Conservation (phyloP, 2,888 invertebrate genomes). For the Ichneumoninae sp. region DNA sequence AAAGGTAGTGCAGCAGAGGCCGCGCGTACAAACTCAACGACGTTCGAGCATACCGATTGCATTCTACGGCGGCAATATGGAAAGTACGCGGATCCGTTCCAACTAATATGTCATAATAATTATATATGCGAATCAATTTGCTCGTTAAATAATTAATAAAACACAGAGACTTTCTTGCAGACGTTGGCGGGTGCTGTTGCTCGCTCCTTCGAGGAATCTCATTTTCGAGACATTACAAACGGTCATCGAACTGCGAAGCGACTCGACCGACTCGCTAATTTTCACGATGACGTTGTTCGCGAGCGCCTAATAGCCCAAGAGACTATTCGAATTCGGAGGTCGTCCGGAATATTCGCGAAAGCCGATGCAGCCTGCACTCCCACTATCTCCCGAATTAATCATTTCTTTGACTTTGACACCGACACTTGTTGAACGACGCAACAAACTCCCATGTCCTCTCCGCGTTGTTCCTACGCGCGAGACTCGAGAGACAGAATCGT, state of each 20-base stretch:
- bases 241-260: constrained; percentile 60
- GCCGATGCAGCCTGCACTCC: too few relatives aligned
- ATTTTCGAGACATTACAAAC: constrained; percentile 28
- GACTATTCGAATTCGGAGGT: constrained; percentile 18
- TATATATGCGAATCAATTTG: neutral
- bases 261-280: constrained; percentile 52
- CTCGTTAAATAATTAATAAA: constrained; percentile 14
- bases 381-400: neutral
- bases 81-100: neutral
- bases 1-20: neutral
- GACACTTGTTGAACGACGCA: neutral
- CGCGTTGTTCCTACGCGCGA: neutral
- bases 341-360: constrained; percentile 18
- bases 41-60: constrained; percentile 7
- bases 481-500: constrained; percentile 7
- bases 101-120: neutral
- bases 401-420: neutral
- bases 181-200: constrained; percentile 35
- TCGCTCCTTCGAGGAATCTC: constrained; percentile 41
- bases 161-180: neutral
- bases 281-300: constrained; percentile 57
- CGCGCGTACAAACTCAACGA: constrained; percentile 5
- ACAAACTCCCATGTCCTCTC: neutral
- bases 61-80: neutral
- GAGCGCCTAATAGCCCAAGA: constrained; percentile 25